Evolutionary conservation across 2,113 vertebrate genomes (phyloP).

Genomic region (Hydropotes inermis): DNA sequence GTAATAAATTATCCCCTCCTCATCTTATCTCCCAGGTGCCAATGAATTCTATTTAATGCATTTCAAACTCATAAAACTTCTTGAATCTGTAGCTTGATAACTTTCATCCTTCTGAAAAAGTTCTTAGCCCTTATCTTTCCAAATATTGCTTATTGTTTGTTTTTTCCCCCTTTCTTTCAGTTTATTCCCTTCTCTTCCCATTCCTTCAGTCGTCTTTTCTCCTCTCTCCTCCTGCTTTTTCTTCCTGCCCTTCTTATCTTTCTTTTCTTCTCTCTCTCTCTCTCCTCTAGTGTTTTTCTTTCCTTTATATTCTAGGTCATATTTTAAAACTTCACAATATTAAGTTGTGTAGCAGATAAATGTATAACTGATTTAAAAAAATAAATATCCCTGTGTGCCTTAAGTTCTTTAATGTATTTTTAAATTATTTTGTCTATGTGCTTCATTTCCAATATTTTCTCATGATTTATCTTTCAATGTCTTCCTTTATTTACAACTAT

Average conservation of each 20-base stretch:
- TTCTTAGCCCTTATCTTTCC: background rate
- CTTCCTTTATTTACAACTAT: background rate
- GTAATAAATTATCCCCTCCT: background rate
- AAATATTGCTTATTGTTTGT: background rate
- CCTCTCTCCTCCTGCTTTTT: background rate
- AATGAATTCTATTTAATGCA: background rate
- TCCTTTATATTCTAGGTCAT: background rate
- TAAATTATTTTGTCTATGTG: background rate
- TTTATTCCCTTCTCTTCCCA: background rate
- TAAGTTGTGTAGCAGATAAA: background rate
- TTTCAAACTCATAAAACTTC: background rate
- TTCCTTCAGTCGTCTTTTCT: fast-evolving
- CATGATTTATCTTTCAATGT: background rate
- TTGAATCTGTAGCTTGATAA: background rate
- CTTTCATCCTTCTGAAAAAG: background rate
- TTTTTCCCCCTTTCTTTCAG: background rate
- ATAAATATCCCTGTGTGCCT: background rate
- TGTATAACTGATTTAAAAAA: background rate
- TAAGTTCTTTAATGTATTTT: background rate
- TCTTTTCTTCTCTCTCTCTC: background rate
- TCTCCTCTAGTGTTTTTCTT: background rate
- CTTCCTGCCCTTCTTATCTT: background rate
- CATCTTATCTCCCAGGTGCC: background rate
- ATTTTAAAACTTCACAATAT: background rate
- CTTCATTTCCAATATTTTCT: background rate